Base-by-base conservation (phyloP, 2,888 invertebrate genomes). In the Linyphia triangularis region DNA sequence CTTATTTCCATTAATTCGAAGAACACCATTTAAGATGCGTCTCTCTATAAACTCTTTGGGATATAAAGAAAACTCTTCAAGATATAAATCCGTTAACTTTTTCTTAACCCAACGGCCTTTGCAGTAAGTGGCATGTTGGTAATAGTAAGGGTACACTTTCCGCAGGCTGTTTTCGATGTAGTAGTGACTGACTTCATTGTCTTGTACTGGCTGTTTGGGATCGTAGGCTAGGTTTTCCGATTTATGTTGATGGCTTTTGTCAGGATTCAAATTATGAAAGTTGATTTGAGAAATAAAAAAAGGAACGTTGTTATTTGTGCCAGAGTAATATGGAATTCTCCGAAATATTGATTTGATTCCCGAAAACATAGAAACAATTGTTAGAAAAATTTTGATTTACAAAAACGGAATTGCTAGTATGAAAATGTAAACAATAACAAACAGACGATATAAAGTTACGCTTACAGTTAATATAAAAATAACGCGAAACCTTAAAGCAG, bases 71-170 rank as follows among this genome's bases (percentile, higher is more conserved):
- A 99, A 98, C 93, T 99, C 98, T 82, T 96, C 94, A 6, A 96
- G 96, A 93, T 98, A 98, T 24, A 98, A 97, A 92, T 98, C 98
- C 90, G 97, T 94, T 91, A 99, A 96, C 92, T 96, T 96, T 93
- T 97, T 97, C 3, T 97, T 98, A 2, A 98, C 97, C 98, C 98
- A 99, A 91, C 98, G 95, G 9, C 97, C 97, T 94, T 99, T 99
- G 89, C 97, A 97, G 94, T 97, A 98, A 51, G 98, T 97, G 90
- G 97, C 97, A 94, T 98, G 99, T 89, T 97, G 97, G 94, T 97
- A 99, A 93, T 97, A 97, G 94, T 99, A 99, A 0, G 99, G 98
- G 93, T 97, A 98, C 1, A 99, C 98, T 94, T 98, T 98, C 91
- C 98, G 95, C 91, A 98, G 95, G 91, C 98, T 97, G 94, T 98